Conservation (phyloP, 2,888 invertebrate genomes). For the Coecobrya sp. region DNA sequence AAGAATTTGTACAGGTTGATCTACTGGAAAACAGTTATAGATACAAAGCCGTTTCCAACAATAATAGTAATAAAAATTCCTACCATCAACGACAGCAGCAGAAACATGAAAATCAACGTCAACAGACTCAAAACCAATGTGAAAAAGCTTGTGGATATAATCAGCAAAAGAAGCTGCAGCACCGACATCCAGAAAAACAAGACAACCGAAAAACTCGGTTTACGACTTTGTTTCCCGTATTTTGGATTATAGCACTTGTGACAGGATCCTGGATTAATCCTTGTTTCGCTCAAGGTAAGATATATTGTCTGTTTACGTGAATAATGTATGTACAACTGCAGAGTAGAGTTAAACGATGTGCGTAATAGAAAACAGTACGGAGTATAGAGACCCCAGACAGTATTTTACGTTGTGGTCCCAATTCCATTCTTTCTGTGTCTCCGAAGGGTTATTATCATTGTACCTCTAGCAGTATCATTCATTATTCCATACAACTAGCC, state of each 20-base stretch:
- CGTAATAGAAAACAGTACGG: background rate
- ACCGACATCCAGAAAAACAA: background rate
- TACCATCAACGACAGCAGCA: background rate
- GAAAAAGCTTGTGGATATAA: background rate
- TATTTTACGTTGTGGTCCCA: constrained; percentile 45
- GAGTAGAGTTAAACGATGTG: background rate
- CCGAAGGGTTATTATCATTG: constrained; percentile 41
- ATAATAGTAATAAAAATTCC: constrained; percentile 44
- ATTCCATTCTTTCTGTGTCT: constrained; percentile 35
- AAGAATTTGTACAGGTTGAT: constrained; percentile 62
- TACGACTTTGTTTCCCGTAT: constrained; percentile 45
- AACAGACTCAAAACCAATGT: background rate
- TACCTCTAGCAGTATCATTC: constrained; percentile 16
- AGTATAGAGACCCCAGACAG: background rate
- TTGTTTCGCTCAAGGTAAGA: constrained; percentile 84
- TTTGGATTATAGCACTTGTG: constrained; percentile 78
- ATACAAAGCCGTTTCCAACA: constrained; percentile 30
- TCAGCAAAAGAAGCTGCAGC: background rate
- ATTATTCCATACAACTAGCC: constrained; percentile 41
- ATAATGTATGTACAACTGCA: constrained; percentile 25
- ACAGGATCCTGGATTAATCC: constrained; percentile 83
- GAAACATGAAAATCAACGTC: constrained; percentile 27
- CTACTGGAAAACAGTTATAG: constrained; percentile 70
- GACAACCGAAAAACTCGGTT: constrained; percentile 37
- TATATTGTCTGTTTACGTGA: constrained; percentile 54